A percentile compares a stretch with the other conserved stretches of the same genome.
Conservation (phyloP, 2,888 invertebrate genomes). For the Zaprionus bogoriensis region DNA sequence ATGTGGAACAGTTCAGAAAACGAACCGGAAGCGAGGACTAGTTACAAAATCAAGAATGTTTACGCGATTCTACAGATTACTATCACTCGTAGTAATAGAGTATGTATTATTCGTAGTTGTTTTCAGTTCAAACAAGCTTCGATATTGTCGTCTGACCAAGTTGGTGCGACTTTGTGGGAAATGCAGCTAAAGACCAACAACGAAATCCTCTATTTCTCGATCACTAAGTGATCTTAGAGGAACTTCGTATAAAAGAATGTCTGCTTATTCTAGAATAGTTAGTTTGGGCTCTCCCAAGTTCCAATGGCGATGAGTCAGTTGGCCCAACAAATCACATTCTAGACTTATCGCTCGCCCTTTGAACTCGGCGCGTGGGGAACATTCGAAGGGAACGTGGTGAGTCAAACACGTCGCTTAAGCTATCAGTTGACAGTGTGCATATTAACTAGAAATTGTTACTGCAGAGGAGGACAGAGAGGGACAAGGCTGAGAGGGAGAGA, state of each 20-base stretch:
- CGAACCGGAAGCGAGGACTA: background rate
- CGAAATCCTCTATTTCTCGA: too few species aligned
- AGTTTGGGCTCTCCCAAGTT: background rate
- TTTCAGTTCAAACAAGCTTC: too few species aligned
- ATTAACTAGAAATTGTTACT: slow-evolving; percentile 56
- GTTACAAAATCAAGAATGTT: background rate
- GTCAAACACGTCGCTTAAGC: slow-evolving; percentile 61
- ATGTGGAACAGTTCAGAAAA: slow-evolving; percentile 10
- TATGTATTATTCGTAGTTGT: too few species aligned
- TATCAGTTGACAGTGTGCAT: slow-evolving; percentile 60
- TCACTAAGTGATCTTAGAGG: background rate
- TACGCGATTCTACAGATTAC: background rate
- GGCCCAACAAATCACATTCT: slow-evolving; percentile 41
- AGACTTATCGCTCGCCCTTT: slow-evolving; percentile 57
- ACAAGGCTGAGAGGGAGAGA: background rate
- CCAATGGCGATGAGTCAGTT: slow-evolving; percentile 55
- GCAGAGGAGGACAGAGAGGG: background rate
- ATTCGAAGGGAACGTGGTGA: slow-evolving; percentile 48
- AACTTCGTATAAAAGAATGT: slow-evolving; percentile 1
- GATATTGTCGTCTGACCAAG: too few species aligned
- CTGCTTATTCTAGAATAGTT: background rate
- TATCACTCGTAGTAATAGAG: too few species aligned
- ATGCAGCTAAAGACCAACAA: too few species aligned
- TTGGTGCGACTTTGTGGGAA: too few species aligned
- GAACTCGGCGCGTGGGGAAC: slow-evolving; percentile 65